These are phyloP conservation scores for Intoshia linei DNA, from an alignment of 1,140 invertebrate genomes.

Conservation along the genomic window DNA sequence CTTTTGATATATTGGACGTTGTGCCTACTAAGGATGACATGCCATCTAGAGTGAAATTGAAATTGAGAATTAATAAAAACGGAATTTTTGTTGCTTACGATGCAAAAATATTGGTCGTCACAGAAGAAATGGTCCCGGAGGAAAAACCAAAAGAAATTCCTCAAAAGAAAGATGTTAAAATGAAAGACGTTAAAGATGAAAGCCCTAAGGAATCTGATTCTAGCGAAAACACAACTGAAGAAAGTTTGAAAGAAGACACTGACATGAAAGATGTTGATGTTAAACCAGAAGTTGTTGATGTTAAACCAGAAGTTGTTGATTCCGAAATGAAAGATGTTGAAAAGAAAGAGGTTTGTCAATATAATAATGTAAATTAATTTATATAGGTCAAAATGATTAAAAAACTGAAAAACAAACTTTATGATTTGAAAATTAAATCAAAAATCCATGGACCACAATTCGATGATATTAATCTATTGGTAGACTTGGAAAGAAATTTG, in stretches of 20 bases:
- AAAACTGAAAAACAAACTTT: too few species aligned
- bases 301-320: too few species aligned
- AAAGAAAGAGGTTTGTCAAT: too few species aligned
- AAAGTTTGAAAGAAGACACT: slow-evolving; percentile 14
- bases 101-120: slow-evolving; percentile 37
- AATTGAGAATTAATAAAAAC: slow-evolving; percentile 59
- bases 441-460: too few species aligned
- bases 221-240: slow-evolving; percentile 6
- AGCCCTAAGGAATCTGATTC: slow-evolving; percentile 6
- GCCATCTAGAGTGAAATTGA: slow-evolving; percentile 78
- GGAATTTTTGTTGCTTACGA: slow-evolving; percentile 53
- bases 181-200: slow-evolving; percentile 5
- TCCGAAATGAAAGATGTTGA: too few species aligned
- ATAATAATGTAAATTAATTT: too few species aligned
- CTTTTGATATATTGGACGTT: slow-evolving; percentile 45
- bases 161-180: slow-evolving; percentile 7
- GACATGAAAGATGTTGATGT: slow-evolving; percentile 9
- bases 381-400: too few species aligned
- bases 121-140: slow-evolving; percentile 19
- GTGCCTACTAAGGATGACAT: slow-evolving; percentile 43
- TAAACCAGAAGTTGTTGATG: slow-evolving; percentile 4
- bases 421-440: too few species aligned
- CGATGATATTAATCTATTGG: too few species aligned
- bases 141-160: slow-evolving; percentile 24
- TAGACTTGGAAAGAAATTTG: too few species aligned